Conservation (phyloP, 2,797 vertebrate genomes). For the Myoxocephalus aenaeus region DNA sequence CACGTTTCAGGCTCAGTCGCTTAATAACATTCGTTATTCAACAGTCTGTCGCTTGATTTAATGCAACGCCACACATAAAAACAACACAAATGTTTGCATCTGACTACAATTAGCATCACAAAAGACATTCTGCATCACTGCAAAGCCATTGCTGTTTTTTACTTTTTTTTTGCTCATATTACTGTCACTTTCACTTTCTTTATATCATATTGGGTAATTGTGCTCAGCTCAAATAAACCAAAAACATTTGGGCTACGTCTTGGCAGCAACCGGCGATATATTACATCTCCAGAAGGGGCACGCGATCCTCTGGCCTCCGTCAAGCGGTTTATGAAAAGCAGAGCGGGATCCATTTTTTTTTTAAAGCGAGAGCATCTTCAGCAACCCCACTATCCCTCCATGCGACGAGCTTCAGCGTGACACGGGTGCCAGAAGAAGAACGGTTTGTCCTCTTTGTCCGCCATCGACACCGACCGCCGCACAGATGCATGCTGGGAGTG, state of each 20-base stretch:
- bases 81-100: constrained; percentile 22
- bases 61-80: constrained; percentile 15
- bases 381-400: constrained; percentile 29
- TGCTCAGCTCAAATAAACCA: constrained; percentile 27
- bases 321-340: constrained; percentile 25
- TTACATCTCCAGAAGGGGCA: constrained; percentile 30
- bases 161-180: neutral
- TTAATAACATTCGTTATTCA: constrained; percentile 21
- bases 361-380: constrained; percentile 40
- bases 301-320: constrained; percentile 38
- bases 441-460: constrained; percentile 38
- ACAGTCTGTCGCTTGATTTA: constrained; percentile 36
- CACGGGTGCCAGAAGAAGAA: neutral
- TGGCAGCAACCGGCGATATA: constrained; percentile 1
- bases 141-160: neutral
- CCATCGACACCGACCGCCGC: constrained; percentile 24
- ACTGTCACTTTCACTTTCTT: constrained; percentile 33
- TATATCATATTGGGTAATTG: constrained; percentile 21
- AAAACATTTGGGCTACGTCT: constrained; percentile 41
- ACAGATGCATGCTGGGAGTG: neutral
- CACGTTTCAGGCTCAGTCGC: constrained; percentile 18
- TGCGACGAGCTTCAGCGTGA: constrained; percentile 25
- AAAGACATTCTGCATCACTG: constrained; percentile 36
- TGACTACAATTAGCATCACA: constrained; percentile 41
- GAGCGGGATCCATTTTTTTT: constrained; percentile 11